These are phyloP conservation scores for Dasysyrphus tricinctus DNA, from an alignment of 2,888 invertebrate genomes.

Conservation along the genomic window DNA sequence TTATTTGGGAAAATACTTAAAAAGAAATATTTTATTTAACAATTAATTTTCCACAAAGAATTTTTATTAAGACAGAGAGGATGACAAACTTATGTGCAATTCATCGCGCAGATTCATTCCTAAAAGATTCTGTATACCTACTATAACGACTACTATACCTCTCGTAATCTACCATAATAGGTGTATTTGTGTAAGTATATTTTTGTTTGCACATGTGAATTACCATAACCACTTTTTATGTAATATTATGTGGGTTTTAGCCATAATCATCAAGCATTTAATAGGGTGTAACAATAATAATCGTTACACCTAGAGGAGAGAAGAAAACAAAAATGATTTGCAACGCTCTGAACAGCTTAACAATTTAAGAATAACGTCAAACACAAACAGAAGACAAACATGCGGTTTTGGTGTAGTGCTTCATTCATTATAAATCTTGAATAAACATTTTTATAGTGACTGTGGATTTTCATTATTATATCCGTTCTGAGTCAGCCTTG, in stretches of 20 bases:
- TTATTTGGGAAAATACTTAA: background rate
- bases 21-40: background rate
- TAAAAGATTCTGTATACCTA: constrained; percentile 1
- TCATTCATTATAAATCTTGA: background rate
- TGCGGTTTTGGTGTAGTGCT: background rate
- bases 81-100: constrained; percentile 31
- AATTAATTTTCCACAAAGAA: constrained; percentile 7
- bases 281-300: constrained; percentile 67
- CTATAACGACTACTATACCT: background rate
- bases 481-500: background rate
- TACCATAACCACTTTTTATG: constrained; percentile 59
- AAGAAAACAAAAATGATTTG: constrained; percentile 21
- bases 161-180: constrained; percentile 47
- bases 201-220: constrained; percentile 48
- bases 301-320: constrained; percentile 29
- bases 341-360: constrained; percentile 36
- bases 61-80: background rate
- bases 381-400: constrained; percentile 26
- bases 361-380: constrained; percentile 54
- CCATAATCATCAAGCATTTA: constrained; percentile 44
- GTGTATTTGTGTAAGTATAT: constrained; percentile 10
- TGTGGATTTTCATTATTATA: too few species aligned
- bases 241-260: constrained; percentile 27
- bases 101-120: constrained; percentile 45
- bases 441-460: background rate